Percentiles rank a stretch among this genome's conserved stretches.
Evolutionary conservation across 2,113 vertebrate genomes (phyloP).

Genomic region (Neoarius graeffei): DNA sequence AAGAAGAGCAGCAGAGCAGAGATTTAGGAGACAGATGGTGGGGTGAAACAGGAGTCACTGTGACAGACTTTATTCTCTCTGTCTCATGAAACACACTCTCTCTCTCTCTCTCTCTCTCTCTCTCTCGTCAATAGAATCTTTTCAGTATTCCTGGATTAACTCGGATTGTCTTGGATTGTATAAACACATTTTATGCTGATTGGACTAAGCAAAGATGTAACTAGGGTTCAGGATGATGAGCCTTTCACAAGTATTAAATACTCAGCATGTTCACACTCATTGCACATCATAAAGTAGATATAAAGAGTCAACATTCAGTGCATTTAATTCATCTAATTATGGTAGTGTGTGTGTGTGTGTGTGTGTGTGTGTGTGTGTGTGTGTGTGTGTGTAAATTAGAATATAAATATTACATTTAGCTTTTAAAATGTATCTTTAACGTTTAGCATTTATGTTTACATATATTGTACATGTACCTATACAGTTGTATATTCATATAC

Average conservation of each 20-base stretch:
- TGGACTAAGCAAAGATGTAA: neutral
- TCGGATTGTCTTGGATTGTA: neutral
- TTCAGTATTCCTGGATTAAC: conserved; percentile 4
- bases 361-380: too few relatives aligned
- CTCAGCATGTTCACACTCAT: neutral
- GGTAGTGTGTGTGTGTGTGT: too few relatives aligned
- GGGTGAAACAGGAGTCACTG: conserved; percentile 38
- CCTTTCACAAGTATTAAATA: neutral
- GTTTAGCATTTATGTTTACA: neutral
- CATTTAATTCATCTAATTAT: neutral
- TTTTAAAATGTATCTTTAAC: neutral
- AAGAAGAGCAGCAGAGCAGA: neutral
- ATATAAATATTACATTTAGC: neutral
- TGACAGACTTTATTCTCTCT: conserved; percentile 29
- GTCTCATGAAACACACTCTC: conserved; percentile 23
- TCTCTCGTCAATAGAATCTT: neutral
- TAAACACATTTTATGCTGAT: neutral
- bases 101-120: neutral
- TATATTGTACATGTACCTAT: neutral
- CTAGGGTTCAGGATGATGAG: neutral
- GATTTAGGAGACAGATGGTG: conserved; percentile 46
- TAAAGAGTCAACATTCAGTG: neutral
- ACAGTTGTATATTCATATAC: too few relatives aligned
- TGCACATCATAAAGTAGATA: neutral
- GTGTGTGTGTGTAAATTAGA: neutral